These are phyloP conservation scores for Hipposideros larvatus DNA, from an alignment of 2,797 vertebrate species.

Conservation along the genomic window DNA sequence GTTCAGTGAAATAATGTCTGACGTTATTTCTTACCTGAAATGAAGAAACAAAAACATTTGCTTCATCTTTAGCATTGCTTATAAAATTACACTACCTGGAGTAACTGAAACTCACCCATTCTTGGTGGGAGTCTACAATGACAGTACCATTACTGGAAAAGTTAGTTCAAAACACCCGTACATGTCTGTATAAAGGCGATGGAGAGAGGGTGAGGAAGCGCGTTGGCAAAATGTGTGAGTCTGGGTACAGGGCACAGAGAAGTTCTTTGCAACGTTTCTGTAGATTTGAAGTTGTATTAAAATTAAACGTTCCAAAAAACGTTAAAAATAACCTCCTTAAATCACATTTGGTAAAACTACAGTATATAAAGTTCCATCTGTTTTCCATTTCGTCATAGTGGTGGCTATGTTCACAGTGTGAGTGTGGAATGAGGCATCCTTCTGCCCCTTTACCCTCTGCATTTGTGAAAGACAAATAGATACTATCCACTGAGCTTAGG, in stretches of 20 bases:
- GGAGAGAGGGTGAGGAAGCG: too few species aligned
- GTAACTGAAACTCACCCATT: neutral
- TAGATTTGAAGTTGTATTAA: neutral
- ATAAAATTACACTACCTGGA: neutral
- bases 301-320: neutral
- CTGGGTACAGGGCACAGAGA: neutral
- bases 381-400: accelerated
- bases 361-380: neutral
- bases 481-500: neutral
- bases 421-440: neutral
- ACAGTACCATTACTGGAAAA: neutral
- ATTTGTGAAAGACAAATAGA: neutral
- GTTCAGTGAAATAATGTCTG: slow-evolving; percentile 93
- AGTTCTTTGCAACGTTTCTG: neutral
- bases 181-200: accelerated
- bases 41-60: slow-evolving; percentile 44
- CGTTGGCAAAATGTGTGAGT: accelerated
- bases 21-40: slow-evolving; percentile 96
- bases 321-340: neutral
- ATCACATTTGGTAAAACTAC: neutral
- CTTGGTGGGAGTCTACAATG: too few species aligned
- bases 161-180: neutral
- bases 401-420: accelerated
- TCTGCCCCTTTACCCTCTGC: neutral
- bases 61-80: neutral